Percentiles rank a stretch among this genome's conserved stretches.
phyloP scores from a whole-genome alignment of 92 coral and sea anemone species.

The Phenganax marumi region DNA sequence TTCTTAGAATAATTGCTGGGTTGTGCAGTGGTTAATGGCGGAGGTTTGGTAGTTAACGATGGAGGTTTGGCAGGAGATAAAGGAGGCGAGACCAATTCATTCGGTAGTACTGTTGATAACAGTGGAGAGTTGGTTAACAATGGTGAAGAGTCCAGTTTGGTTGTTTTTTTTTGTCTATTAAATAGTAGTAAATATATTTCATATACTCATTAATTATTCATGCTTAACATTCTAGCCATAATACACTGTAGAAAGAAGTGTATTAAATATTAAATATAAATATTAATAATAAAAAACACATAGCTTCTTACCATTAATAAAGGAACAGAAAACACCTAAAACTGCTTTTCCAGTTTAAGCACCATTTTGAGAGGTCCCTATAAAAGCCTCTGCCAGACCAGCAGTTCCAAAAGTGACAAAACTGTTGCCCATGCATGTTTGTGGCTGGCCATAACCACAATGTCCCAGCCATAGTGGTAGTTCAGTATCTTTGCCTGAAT shows the following conservation, averaged over 20 bases:
- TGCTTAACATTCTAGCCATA: not conserved
- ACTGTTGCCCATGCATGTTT: not conserved
- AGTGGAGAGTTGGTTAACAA: not conserved
- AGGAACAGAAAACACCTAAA: not conserved
- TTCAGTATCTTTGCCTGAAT: not conserved
- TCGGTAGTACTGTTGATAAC: not conserved
- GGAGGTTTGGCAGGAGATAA: not conserved
- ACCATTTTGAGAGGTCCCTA: not conserved
- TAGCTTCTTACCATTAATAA: not conserved
- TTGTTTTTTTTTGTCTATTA: not conserved
- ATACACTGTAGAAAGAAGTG: not conserved
- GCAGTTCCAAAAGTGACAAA: not conserved
- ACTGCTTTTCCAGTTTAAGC: not conserved
- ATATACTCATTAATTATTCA: not conserved
- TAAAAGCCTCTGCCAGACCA: constrained; percentile 1
- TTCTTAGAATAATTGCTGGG: too few relatives aligned
- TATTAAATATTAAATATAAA: too few relatives aligned
- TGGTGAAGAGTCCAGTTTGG: not conserved
- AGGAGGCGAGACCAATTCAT: not conserved
- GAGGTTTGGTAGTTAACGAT: not conserved
- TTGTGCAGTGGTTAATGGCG: not conserved
- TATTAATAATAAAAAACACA: not conserved
- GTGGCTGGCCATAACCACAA: constrained; percentile 1
- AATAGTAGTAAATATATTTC: not conserved
- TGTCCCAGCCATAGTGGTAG: not conserved